Evolutionary conservation across 2,888 invertebrate species (phyloP), one percentile per base, ranked within the genome.

Genomic region (Furcula furcula): DNA sequence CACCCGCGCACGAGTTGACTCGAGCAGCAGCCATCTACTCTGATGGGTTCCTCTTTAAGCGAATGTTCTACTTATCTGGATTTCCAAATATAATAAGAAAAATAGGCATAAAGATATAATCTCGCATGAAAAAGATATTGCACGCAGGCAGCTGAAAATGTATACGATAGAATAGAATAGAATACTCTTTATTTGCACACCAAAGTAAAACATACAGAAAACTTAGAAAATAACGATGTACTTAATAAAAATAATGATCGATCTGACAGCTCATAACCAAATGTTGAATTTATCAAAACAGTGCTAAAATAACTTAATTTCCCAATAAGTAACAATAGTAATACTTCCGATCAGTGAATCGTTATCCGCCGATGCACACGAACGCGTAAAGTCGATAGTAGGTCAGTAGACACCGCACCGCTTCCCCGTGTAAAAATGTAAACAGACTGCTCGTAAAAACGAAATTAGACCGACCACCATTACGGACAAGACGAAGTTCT

Each of bases 391-490:
- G 54, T 44, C 51, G 53, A 66, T 69, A 68, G 57, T 71, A 65
- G 72, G 70, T 67, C 73, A 72, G 66, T 56, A 68, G 65, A 67
- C 62, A 65, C 59, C 55, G 66, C 62, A 65, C 59, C 55, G 66
- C 69, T 70, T 57, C 63, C 61, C 48, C 46, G 45, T 51, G 61
- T 49, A 65, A 71, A 69, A 73, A 71, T 68, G 69, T 77, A 81
- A 80, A 79, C 76, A 78, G 57, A 61, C 47, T 55, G 65, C 43
- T 69, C 70, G 69, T 75, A 70, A 77, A 78, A 70, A 67, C 72
- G 32, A 68, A 79, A 76, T 77, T 77, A 76, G 66, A 60, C 60
- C 54, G 59, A 38, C 61, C 46, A 42, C 56, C 51, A 52, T 62
- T 65, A 65, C 55, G 34, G 43, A 38, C 46, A 42, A 36, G 46